Evolutionary conservation across 2,113 vertebrate genomes (phyloP), one percentile per base, ranked within the genome.

Genomic region (Malurus alboscapulatus): DNA sequence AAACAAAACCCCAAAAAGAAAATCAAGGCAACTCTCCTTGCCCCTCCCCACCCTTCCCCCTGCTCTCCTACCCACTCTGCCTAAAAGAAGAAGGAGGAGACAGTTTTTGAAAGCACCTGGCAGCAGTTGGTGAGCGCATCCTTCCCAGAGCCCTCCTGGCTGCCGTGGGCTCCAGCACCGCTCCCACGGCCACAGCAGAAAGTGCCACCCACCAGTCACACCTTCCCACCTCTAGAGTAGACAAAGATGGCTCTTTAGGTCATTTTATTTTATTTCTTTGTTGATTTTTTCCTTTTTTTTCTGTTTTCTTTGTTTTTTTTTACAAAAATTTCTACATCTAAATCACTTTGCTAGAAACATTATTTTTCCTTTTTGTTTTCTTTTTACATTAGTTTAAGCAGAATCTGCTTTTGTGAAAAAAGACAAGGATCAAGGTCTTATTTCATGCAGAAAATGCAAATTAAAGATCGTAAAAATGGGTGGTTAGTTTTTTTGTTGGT

Each of bases 361-460:
- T 96, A 95, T 95, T 96, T 97, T 96, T 88, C 67, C 78, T 79
- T 69, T 79, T 85, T 94, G 72, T 54, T 84, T 91, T 40, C 32
- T 80, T 82, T 92, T 94, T 85, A 96, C 92, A 96, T 95, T 61
- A 74, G 84, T 90, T 88, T 92, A 95, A 97, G 91, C 97, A 97
- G 95, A 92, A 93, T 83, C 88, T 92, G 95, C 92, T 97, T 95
- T 85, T 67, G 73, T 96, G 95, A 95, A 93, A 95, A 86, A 95
- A 97, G 95, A 94, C 93, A 84, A 89, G 88, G 84, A 93, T 93
- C 93, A 94, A 96, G 95, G 92, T 96, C 93, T 95, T 90, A 92
- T 95, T 97, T 95, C 96, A 97, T 96, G 95, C 94, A 96, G 93
- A 97, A 96, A 96, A 94, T 96, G 91, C 95, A 95, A 95, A 95